These are phyloP conservation scores for Hemithea aestivaria DNA, from an alignment of 2,888 invertebrate species.

Conservation along the genomic window DNA sequence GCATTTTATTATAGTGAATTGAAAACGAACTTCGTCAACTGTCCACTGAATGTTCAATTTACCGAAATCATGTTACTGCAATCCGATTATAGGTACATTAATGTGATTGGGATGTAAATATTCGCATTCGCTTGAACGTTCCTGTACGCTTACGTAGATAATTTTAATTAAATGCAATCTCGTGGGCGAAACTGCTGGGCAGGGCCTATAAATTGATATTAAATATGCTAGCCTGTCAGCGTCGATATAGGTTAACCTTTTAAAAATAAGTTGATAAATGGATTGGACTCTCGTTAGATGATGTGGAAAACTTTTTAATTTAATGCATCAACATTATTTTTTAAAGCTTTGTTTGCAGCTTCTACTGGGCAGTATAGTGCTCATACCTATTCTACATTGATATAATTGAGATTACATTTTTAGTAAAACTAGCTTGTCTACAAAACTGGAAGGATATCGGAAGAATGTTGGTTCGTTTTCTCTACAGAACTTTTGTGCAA, in stretches of 20 bases:
- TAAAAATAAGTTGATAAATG: constrained; percentile 14
- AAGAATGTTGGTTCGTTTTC: too few species aligned
- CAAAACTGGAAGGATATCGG: too few species aligned
- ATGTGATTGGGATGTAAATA: constrained; percentile 10
- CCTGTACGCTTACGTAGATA: not conserved
- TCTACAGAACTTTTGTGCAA: too few species aligned
- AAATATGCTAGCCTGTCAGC: constrained; percentile 43
- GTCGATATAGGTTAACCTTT: constrained; percentile 30
- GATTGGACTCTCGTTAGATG: not conserved
- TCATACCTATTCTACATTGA: too few species aligned
- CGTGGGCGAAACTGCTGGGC: constrained; percentile 24
- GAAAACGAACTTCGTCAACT: too few species aligned
- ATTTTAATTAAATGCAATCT: constrained; percentile 35
- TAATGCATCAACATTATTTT: too few species aligned
- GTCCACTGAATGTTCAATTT: constrained; percentile 4
- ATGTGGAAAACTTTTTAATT: not conserved
- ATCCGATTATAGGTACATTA: constrained; percentile 7
- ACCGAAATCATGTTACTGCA: not conserved
- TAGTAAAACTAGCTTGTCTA: too few species aligned
- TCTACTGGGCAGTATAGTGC: too few species aligned
- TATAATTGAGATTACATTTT: too few species aligned
- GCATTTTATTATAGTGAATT: too few species aligned
- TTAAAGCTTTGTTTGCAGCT: too few species aligned
- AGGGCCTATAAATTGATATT: constrained; percentile 41
- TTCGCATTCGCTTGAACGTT: constrained; percentile 1